Percentiles rank a stretch among this genome's conserved stretches.
These are phyloP conservation scores for Limnodromus scolopaceus DNA, from an alignment of 2,797 vertebrate genomes.

Conservation along the genomic window DNA sequence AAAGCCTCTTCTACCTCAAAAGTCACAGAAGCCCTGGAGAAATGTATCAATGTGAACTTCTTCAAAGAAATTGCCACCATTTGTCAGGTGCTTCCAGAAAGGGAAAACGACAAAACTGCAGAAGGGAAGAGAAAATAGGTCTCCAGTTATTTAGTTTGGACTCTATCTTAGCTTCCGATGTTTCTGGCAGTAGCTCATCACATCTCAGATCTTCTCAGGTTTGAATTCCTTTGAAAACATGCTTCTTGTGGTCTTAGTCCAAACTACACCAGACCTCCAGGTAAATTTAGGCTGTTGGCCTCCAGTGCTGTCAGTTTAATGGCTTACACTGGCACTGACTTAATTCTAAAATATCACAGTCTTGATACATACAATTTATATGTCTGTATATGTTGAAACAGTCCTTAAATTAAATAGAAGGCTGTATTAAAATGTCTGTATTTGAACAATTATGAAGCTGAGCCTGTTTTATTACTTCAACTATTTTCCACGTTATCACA, in stretches of 20 bases:
- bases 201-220: neutral
- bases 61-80: neutral
- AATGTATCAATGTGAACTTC: neutral
- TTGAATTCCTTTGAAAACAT: neutral
- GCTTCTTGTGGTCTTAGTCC: neutral
- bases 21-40: neutral
- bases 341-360: neutral
- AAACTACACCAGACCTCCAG: neutral
- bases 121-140: neutral
- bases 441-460: neutral
- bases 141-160: neutral
- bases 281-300: neutral
- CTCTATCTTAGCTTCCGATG: neutral
- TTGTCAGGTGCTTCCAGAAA: neutral
- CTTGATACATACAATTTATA: neutral
- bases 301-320: neutral
- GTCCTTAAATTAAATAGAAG: neutral
- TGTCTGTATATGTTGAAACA: neutral
- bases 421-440: neutral
- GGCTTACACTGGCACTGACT: neutral
- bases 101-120: neutral
- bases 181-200: neutral
- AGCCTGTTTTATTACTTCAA: conserved; percentile 21
- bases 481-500: conserved; percentile 47
- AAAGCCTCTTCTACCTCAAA: neutral